A percentile compares a stretch with the other conserved stretches of the same genome.
Evolutionary conservation across 1,140 invertebrate genomes (phyloP).

Genomic region (Episyrphus balteatus): DNA sequence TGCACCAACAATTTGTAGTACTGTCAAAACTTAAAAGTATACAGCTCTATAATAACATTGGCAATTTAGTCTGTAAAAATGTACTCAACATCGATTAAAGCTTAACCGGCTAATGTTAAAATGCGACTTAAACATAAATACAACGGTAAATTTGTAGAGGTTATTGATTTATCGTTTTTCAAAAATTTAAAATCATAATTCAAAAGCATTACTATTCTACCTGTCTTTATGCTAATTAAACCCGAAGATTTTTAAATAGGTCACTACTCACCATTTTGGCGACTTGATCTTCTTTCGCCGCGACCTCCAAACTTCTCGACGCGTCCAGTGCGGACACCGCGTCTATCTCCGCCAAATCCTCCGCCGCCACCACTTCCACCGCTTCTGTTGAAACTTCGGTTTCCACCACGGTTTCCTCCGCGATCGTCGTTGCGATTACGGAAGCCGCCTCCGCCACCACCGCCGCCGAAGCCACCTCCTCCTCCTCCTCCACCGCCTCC

Average conservation of each 20-base stretch:
- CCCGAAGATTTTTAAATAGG: conserved; percentile 7
- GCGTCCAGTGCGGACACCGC: conserved; percentile 7
- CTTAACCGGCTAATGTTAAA: no score
- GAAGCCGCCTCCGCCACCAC: background rate
- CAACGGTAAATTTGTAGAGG: no score
- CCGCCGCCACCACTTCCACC: conserved; percentile 5
- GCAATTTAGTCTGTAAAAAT: no score
- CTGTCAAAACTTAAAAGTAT: no score
- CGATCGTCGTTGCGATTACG: conserved; percentile 2
- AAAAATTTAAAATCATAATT: no score
- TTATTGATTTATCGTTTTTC: no score
- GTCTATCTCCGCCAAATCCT: background rate
- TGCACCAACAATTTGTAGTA: no score
- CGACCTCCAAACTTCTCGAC: conserved; percentile 8
- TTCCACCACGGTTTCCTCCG: conserved; percentile 9
- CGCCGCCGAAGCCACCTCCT: conserved; percentile 5
- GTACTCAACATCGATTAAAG: no score
- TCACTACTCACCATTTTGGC: background rate
- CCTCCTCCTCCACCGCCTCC: conserved; percentile 8
- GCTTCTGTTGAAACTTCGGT: background rate
- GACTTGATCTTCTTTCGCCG: background rate
- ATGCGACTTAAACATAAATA: no score
- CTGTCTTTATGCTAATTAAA: conserved; percentile 8
- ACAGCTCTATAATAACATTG: no score
- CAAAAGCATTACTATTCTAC: conserved; percentile 8